Percentiles rank a stretch among this genome's conserved stretches.
phyloP scores from a whole-genome alignment of 1,140 invertebrate species.

The Dendroctonus valens region DNA sequence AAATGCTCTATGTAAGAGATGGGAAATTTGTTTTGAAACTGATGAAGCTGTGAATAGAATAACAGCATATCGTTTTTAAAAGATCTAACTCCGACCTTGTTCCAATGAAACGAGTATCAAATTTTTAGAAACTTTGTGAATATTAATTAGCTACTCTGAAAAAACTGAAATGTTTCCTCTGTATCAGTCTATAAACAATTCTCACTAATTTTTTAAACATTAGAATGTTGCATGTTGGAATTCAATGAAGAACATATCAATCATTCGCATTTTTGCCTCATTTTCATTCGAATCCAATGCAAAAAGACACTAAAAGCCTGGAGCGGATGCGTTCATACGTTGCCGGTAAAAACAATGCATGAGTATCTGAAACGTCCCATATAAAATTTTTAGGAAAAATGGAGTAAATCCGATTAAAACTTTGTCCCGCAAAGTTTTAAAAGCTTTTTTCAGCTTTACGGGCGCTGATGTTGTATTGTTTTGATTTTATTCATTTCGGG shows the following conservation, averaged over 20 bases:
- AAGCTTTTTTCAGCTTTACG: conserved; percentile 7
- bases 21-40: no score
- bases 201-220: no score
- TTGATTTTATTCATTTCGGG: conserved; percentile 6
- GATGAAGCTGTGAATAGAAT: no score
- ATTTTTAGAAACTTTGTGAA: no score
- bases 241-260: neutral
- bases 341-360: conserved; percentile 7
- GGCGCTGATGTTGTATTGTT: conserved; percentile 6
- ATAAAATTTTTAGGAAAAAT: conserved; percentile 18
- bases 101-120: no score
- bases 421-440: conserved; percentile 14
- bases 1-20: no score
- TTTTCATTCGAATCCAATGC: neutral
- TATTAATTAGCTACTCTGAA: no score
- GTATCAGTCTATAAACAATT: no score
- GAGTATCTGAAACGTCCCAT: conserved; percentile 9
- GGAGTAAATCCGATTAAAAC: conserved; percentile 12
- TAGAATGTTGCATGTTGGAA: neutral
- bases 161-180: no score
- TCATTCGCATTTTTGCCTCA: neutral
- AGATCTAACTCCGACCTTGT: no score
- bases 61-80: no score
- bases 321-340: neutral
- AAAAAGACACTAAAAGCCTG: conserved; percentile 1